Evolutionary conservation across 2,797 vertebrate species (phyloP).

Genomic region (Xerus rutilus): DNA sequence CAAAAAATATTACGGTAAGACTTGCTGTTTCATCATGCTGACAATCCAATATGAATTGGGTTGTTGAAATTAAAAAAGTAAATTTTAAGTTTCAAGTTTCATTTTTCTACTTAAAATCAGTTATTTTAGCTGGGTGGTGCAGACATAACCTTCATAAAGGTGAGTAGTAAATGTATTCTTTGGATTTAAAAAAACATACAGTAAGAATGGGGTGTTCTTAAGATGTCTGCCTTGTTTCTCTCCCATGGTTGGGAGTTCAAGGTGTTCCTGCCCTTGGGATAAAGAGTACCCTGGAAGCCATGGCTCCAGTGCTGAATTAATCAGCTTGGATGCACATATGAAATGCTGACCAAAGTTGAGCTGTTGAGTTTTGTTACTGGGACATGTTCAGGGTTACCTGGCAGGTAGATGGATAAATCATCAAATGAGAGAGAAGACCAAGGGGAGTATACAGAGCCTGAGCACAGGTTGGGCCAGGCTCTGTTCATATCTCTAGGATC

Average conservation of each 20-base stretch:
- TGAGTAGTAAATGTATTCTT: conserved; percentile 32
- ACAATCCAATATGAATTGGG: not conserved
- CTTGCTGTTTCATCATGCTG: conserved; percentile 9
- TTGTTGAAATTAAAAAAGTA: conserved; percentile 34
- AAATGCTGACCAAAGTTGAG: not conserved
- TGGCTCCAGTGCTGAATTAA: not conserved
- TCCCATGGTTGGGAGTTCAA: not conserved
- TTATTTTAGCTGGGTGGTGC: conserved; percentile 19
- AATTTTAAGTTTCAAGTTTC: conserved; percentile 48
- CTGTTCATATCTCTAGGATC: not conserved
- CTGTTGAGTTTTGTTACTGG: conserved; percentile 16
- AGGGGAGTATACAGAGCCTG: not conserved
- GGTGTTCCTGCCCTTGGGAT: not conserved
- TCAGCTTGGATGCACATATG: not conserved
- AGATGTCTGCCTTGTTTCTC: not conserved
- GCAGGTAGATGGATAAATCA: not conserved
- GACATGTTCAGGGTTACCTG: not conserved
- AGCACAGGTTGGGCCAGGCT: not conserved
- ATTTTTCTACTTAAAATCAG: conserved; percentile 31
- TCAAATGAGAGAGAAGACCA: not conserved
- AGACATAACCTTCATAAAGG: not conserved
- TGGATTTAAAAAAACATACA: not conserved
- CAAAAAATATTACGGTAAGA: conserved; percentile 51
- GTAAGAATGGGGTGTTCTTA: not conserved
- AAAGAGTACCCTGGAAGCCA: not conserved